Evolutionary conservation across 92 coral and sea anemone genomes (phyloP).

Genomic region (Phymanthus crucifer): DNA sequence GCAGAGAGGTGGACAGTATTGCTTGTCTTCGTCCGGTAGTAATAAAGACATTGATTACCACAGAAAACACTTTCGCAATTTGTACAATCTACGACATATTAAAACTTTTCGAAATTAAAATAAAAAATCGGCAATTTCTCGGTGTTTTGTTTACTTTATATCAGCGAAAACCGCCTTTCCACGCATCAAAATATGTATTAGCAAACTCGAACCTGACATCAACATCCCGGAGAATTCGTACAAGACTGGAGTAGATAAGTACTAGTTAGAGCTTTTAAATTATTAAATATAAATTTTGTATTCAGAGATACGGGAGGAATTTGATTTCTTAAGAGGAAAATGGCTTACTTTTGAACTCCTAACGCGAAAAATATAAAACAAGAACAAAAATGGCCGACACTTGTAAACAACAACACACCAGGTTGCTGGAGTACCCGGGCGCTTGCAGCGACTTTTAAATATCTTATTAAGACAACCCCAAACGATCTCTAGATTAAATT

Average conservation of each 20-base stretch:
- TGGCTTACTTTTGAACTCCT: background rate
- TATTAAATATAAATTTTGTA: background rate
- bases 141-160: background rate
- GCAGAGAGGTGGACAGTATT: background rate
- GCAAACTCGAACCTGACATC: background rate
- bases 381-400: background rate
- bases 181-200: background rate
- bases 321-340: no score
- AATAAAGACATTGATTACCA: background rate
- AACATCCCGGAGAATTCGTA: background rate
- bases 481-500: background rate
- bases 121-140: background rate
- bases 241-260: background rate
- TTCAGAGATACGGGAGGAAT: background rate
- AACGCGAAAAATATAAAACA: background rate
- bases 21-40: conserved; percentile 7
- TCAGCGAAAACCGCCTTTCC: background rate
- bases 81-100: background rate
- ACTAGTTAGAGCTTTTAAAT: background rate
- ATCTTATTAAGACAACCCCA: background rate
- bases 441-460: background rate
- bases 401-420: background rate
- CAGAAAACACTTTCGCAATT: background rate
- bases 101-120: background rate
- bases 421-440: background rate